phyloP scores from a whole-genome alignment of 2,888 invertebrate species.

The Heliconius erato region DNA sequence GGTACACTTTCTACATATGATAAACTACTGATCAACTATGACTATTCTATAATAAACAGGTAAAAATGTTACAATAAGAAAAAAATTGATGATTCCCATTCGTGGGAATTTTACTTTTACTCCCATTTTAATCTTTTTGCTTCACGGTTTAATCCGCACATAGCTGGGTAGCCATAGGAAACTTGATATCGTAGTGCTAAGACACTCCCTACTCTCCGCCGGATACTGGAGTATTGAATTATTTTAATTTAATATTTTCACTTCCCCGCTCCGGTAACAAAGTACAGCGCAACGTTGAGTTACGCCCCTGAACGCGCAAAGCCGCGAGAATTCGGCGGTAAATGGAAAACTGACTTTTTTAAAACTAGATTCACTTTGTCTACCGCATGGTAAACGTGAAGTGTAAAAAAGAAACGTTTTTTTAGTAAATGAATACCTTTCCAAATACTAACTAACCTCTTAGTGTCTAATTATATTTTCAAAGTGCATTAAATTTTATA shows the following conservation, averaged over 20 bases:
- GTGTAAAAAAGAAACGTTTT: too few species aligned
- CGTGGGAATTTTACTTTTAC: not conserved
- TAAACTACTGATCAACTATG: too few species aligned
- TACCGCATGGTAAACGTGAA: not conserved
- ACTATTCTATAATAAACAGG: too few species aligned
- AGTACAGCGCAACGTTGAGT: not conserved
- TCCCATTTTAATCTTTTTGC: not conserved
- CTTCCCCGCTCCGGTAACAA: not conserved
- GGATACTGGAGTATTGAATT: too few species aligned
- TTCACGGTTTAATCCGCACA: not conserved
- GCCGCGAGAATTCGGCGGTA: not conserved
- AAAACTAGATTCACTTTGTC: not conserved
- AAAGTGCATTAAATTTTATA: slow-evolving; percentile 36
- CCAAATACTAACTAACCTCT: not conserved
- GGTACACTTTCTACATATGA: too few species aligned
- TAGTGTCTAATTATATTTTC: slow-evolving; percentile 7
- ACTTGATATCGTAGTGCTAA: too few species aligned
- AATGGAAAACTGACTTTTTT: not conserved
- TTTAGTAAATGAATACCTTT: not conserved
- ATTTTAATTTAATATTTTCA: not conserved
- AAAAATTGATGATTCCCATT: not conserved
- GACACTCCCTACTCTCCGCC: not conserved
- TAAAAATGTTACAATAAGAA: too few species aligned
- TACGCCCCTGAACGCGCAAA: not conserved
- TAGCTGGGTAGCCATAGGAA: too few species aligned